These are phyloP conservation scores for Tuta absoluta DNA, from an alignment of 2,888 invertebrate species.

Conservation along the genomic window DNA sequence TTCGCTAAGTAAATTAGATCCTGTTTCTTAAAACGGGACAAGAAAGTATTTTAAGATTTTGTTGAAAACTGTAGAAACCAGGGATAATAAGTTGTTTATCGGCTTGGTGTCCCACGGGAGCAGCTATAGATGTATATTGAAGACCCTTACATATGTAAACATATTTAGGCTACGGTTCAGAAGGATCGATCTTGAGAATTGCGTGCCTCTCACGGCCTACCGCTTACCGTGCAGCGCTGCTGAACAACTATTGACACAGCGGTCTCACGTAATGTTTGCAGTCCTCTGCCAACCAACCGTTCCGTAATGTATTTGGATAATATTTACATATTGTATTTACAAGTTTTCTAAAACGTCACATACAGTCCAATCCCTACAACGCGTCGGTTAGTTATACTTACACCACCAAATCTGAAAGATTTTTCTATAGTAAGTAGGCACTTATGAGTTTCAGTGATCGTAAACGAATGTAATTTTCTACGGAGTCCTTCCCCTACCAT, in stretches of 20 bases:
- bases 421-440: too few species aligned
- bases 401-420: too few species aligned
- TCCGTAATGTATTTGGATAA: not conserved
- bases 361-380: not conserved
- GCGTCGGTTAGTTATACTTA: too few species aligned
- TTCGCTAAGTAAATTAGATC: not conserved
- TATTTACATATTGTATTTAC: constrained; percentile 5
- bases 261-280: constrained; percentile 1
- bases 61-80: too few species aligned
- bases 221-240: not conserved
- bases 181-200: not conserved
- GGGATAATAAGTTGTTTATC: too few species aligned
- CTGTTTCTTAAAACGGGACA: too few species aligned
- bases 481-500: too few species aligned
- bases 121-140: not conserved
- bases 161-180: not conserved
- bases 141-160: not conserved
- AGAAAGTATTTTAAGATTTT: too few species aligned
- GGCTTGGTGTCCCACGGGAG: too few species aligned
- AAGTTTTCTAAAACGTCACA: not conserved
- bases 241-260: constrained; percentile 8
- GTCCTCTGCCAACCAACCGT: constrained; percentile 1
- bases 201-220: not conserved
- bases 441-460: too few species aligned
- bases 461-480: too few species aligned